Conservation (phyloP, 2,797 vertebrate species). For the Silurus aristotelis region DNA sequence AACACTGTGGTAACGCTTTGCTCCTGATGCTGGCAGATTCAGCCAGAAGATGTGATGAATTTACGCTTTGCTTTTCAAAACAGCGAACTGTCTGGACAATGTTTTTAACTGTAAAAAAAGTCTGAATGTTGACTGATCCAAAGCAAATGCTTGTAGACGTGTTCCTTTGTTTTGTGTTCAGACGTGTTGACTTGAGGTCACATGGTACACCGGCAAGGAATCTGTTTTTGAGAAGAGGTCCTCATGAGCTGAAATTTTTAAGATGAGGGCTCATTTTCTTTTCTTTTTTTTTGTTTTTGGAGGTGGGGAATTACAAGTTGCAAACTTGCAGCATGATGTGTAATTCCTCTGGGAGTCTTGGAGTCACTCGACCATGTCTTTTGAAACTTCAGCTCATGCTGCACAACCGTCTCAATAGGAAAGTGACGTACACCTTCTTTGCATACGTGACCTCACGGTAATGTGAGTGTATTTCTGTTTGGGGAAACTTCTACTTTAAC, state of each 20-base stretch:
- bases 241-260: background rate
- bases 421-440: background rate
- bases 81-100: background rate
- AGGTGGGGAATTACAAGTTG: background rate
- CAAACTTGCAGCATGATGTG: background rate
- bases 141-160: background rate
- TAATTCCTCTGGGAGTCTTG: background rate
- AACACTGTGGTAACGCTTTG: background rate
- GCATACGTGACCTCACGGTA: background rate
- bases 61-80: background rate
- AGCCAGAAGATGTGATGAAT: background rate
- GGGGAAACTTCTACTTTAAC: too few species aligned
- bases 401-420: background rate
- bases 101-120: background rate
- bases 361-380: background rate
- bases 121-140: background rate
- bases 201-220: background rate
- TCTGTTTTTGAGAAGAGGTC: background rate
- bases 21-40: background rate
- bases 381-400: background rate
- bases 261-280: background rate
- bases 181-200: background rate
- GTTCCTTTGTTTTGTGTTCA: background rate
- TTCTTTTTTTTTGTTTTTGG: background rate
- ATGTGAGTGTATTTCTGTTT: too few species aligned